Evolutionary conservation across 2,888 invertebrate genomes (phyloP), one percentile per base, ranked within the genome.

Genomic region (Augiades crinisus): DNA sequence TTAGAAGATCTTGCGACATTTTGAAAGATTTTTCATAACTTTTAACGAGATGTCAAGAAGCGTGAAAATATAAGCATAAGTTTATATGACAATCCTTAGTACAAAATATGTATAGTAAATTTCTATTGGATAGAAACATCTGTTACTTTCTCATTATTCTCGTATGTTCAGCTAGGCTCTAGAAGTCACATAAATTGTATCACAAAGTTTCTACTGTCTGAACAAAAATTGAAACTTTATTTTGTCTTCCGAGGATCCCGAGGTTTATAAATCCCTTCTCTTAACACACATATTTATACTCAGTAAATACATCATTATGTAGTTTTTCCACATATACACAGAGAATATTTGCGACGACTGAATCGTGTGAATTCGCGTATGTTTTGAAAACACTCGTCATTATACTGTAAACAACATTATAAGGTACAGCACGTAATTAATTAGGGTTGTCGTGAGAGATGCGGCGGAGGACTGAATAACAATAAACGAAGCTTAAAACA

Each of bases 361-460:
- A 56, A 61, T 60, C 76, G 76, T 82, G 79, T 67, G 79, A 81
- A 75, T 69, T 62, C 30, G 55, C 56, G 66, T 67, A 73, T 79
- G 75, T 77, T 80, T 72, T 78, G 70, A 79, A 74, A 79, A 77
- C 70, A 76, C 64, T 65, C 59, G 55, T 59, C 37, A 30, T 12
- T 17, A 10, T 30, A 38, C 12, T 21, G 37, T 30, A 47, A 27
- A 47, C 27, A 27, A 16, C 21, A 47, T 38, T 38, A 38, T 47
- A 38, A 37, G 4, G 37, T n/a, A n/a, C n/a, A 16, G 27, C 36
- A 27, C 30, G 30, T 47, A 21, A 38, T 47, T 47, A 47, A 47
- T 47, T 38, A 21, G 38, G 8, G 37, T 10, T 19, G 47, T 21
- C 34, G 46, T 27, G 27, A 27, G 36, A 37, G 16, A 4, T 12